Base-by-base conservation (phyloP, 2,888 invertebrate genomes). In the Encarsia formosa region DNA sequence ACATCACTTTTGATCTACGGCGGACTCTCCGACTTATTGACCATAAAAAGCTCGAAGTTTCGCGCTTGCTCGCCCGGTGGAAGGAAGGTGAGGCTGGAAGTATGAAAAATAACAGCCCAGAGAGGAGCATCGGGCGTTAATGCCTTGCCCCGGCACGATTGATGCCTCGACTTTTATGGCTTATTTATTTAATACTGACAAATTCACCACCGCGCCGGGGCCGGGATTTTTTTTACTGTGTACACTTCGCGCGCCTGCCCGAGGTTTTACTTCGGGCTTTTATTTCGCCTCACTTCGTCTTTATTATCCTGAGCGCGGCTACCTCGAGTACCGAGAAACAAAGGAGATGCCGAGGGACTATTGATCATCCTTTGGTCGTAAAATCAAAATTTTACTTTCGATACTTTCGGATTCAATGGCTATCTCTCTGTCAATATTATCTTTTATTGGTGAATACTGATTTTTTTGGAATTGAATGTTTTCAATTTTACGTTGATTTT, bases 121-220 rank as follows among this genome's bases (percentile, higher is more conserved):
- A 19, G 8, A 13, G 15, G 11, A 29, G 23, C 32, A 72, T 72
- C 68, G 70, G 66, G 67, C 71, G 70, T 71, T 73, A 73, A 73
- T 71, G 71, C 65, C 66, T 67, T 23, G 65, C 61, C 65, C 61
- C n/a, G n/a, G 64, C 38, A 47, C 69, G 68, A 73, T 72, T 69
- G 71, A 73, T 72, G 72, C 65, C 65, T 65, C 61, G 62, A 64
- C 65, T 73, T n/a, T 73, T 72, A 73, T 72, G 71, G 70, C 68
- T 72, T 72, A 73, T 73, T 73, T 71, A 72, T 73, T 71, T 72
- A 73, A 73, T 71, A 70, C 72, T 69, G 70, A 71, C 72, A 71
- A 73, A 72, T 70, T 70, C 66, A 61, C 64, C 62, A n/a, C n/a
- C n/a, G n/a, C n/a, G n/a, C n/a, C n/a, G 8, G 15, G n/a, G 15